A percentile compares a stretch with the other conserved stretches of the same genome.
Evolutionary conservation across 2,113 vertebrate genomes (phyloP).

Genomic region (Strix uralensis): DNA sequence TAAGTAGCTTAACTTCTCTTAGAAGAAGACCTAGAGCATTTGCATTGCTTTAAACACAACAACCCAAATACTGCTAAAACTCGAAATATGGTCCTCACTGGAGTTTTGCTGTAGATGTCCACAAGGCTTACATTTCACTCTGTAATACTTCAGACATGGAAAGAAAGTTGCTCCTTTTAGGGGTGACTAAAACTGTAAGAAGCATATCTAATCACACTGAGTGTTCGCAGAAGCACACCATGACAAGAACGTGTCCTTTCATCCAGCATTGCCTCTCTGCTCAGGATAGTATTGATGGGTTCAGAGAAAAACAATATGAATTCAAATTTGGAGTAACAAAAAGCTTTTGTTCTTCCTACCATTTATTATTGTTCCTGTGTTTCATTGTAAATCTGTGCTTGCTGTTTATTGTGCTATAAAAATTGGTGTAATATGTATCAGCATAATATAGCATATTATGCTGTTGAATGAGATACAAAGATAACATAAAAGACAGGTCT

Average conservation of each 20-base stretch:
- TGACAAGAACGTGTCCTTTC: neutral
- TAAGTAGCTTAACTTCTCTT: neutral
- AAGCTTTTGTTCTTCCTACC: neutral
- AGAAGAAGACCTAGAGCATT: neutral
- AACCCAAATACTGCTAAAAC: neutral
- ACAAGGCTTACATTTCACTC: neutral
- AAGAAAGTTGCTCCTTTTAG: neutral
- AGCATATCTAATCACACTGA: neutral
- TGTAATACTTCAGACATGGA: neutral
- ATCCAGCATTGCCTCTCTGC: neutral
- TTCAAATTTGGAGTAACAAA: neutral
- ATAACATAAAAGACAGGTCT: neutral
- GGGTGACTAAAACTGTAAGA: neutral
- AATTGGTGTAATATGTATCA: neutral
- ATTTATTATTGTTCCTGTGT: neutral
- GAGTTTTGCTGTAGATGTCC: neutral
- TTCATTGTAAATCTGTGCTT: neutral
- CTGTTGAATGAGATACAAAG: neutral
- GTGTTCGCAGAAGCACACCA: neutral
- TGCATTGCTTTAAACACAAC: neutral
- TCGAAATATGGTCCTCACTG: neutral
- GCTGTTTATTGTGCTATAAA: neutral
- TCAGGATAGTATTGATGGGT: rapidly evolving
- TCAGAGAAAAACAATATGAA: neutral
- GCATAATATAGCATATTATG: neutral